Evolutionary conservation across 2,888 invertebrate species (phyloP), one percentile per base, ranked within the genome.

Genomic region (Agonopterix arenella): DNA sequence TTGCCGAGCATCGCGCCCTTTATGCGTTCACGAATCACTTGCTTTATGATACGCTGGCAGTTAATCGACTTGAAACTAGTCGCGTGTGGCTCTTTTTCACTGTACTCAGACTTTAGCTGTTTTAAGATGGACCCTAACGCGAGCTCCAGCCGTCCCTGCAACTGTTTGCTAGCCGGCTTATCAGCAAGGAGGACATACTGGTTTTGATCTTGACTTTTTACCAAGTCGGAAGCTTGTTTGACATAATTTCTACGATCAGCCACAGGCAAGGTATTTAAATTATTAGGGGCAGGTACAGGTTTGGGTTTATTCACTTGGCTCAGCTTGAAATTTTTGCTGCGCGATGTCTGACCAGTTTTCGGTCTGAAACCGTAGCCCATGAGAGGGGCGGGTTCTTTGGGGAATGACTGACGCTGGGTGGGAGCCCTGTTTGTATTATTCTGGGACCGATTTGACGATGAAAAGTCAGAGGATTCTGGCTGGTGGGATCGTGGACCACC

Each of bases 131-230:
- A 50, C 49, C 86, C 85, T 47, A 88, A 58, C 13, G 78, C 79
- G 49, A 84, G 58, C 65, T 84, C 85, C 51, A 88, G 56, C n/a
- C 85, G 77, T 40, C 85, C 84, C 28, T 55, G 65, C 56, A 80
- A 52, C 57, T 73, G 73, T 42, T 59, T 60, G 40, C 69, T 57
- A 2, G 81, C 79, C 50, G 57, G 59, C 36, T 56, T 52, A 58
- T 76, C 69, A 7, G 71, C 58, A 45, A 58, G 61, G 52, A 76
- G 58, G 54, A 72, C 53, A 38, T 53, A 2, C 42, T 51, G 44
- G 36, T 44, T 18, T 11, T 47, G 8, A 38, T 52, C 36, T 52
- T 51, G 46, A 51, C 49, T 47, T 45, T n/a, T 38, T 8, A 8
- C 44, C 38, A 46, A 46, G 11, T 11, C 43, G 11, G 44, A 43